Evolutionary conservation across 2,888 invertebrate species (phyloP).

Genomic region (Eristalinus aeneus): DNA sequence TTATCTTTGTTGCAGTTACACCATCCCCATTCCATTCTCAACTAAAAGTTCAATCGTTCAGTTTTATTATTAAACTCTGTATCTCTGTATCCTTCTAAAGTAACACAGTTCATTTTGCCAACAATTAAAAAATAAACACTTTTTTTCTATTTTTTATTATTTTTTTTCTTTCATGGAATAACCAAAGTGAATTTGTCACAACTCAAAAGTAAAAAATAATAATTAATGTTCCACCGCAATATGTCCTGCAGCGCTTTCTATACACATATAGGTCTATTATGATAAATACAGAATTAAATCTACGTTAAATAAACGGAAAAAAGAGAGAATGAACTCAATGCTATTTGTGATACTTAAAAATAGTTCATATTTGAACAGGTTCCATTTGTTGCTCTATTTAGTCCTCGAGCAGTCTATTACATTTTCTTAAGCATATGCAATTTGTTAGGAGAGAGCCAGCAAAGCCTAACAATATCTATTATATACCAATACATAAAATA

Average conservation of each 20-base stretch:
- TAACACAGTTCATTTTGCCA: too few species aligned
- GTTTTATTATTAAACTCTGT: too few species aligned
- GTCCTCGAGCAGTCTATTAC: background rate
- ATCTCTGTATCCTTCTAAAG: too few species aligned
- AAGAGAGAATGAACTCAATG: conserved; percentile 14
- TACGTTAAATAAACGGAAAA: conserved; percentile 31
- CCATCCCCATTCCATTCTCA: too few species aligned
- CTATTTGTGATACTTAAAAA: conserved; percentile 23
- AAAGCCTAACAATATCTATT: conserved; percentile 24
- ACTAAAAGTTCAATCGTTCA: background rate
- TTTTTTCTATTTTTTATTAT: conserved; percentile 19
- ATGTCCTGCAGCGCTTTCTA: conserved; percentile 24
- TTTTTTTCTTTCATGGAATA: conserved; percentile 54
- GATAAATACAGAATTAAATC: conserved; percentile 62
- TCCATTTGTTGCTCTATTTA: background rate
- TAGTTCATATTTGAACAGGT: background rate
- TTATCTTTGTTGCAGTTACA: too few species aligned
- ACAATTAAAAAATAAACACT: background rate
- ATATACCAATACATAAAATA: conserved; percentile 19
- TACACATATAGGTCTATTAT: conserved; percentile 37
- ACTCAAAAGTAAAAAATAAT: conserved; percentile 67
- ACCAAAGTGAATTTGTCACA: conserved; percentile 63
- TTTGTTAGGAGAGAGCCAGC: conserved; percentile 15
- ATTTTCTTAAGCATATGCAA: background rate
- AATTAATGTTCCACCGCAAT: conserved; percentile 33